Conservation (phyloP, 1,140 invertebrate species). For the Saccostrea glomerata region DNA sequence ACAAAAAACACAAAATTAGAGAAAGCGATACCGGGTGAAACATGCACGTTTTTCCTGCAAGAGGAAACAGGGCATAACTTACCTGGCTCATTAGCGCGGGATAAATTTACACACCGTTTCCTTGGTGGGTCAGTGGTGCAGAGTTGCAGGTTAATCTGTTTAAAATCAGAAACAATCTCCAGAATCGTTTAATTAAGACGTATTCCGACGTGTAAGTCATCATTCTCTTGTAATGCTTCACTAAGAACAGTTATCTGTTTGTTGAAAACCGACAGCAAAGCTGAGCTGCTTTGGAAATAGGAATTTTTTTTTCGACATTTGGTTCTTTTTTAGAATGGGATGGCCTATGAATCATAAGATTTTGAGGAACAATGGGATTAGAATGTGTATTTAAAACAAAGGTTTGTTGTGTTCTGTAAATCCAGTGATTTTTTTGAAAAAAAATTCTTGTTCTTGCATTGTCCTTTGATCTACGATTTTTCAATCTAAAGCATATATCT, state of each 20-base stretch:
- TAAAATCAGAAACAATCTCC: slow-evolving; percentile 31
- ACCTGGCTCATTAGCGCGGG: slow-evolving; percentile 31
- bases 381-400: neutral
- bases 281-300: slow-evolving; percentile 24
- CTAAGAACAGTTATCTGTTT: slow-evolving; percentile 28
- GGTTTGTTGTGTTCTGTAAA: neutral
- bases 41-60: slow-evolving; percentile 10
- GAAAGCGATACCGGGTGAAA: slow-evolving; percentile 19
- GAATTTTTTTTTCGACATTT: slow-evolving; percentile 5
- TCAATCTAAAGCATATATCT: no score
- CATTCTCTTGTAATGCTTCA: neutral
- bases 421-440: no score
- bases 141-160: slow-evolving; percentile 36
- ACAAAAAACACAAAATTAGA: no score
- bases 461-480: no score
- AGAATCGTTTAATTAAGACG: slow-evolving; percentile 34
- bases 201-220: neutral
- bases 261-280: slow-evolving; percentile 30
- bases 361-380: slow-evolving; percentile 8
- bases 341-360: slow-evolving; percentile 29
- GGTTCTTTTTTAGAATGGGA: slow-evolving; percentile 14
- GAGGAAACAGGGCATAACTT: slow-evolving; percentile 1
- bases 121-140: slow-evolving; percentile 26
- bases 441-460: no score
- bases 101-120: slow-evolving; percentile 25